Evolutionary conservation across 1,140 invertebrate species (phyloP).

Genomic region (Drosophila leontia): DNA sequence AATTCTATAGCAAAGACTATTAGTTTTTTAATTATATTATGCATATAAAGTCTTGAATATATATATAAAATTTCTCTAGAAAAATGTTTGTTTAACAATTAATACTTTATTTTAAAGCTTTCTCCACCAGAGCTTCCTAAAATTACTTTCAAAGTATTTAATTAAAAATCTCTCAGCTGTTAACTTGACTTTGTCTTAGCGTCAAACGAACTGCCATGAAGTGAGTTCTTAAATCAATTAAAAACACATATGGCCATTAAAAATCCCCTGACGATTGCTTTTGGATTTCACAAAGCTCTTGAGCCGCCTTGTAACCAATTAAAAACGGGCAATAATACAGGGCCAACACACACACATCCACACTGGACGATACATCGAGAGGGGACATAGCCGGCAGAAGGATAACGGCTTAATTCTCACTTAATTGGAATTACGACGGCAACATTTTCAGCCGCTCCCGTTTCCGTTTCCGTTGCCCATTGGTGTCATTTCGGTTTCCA

Average conservation of each 20-base stretch:
- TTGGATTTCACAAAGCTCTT: conserved; percentile 12
- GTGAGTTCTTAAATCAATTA: conserved; percentile 15
- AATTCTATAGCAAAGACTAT: background rate
- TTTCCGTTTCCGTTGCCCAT: conserved; percentile 21
- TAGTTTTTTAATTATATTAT: background rate
- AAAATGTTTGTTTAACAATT: background rate
- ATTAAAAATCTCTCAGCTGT: background rate
- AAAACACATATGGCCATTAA: background rate
- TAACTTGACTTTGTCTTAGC: background rate
- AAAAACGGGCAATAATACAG: conserved; percentile 39
- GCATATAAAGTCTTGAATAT: background rate
- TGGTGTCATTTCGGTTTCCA: conserved; percentile 57
- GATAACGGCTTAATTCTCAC: conserved; percentile 75
- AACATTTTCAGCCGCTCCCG: conserved; percentile 34
- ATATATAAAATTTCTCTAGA: too few relatives aligned
- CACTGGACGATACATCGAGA: background rate
- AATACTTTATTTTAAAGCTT: background rate
- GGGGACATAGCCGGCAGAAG: conserved; percentile 42
- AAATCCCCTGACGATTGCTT: background rate
- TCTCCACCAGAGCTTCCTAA: background rate
- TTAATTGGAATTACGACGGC: conserved; percentile 77
- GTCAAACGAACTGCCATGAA: background rate
- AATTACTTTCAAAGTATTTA: background rate
- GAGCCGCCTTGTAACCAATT: conserved; percentile 64
- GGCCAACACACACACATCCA: background rate